Evolutionary conservation across 2,888 invertebrate genomes (phyloP).

Genomic region (Nomada goodeniana): DNA sequence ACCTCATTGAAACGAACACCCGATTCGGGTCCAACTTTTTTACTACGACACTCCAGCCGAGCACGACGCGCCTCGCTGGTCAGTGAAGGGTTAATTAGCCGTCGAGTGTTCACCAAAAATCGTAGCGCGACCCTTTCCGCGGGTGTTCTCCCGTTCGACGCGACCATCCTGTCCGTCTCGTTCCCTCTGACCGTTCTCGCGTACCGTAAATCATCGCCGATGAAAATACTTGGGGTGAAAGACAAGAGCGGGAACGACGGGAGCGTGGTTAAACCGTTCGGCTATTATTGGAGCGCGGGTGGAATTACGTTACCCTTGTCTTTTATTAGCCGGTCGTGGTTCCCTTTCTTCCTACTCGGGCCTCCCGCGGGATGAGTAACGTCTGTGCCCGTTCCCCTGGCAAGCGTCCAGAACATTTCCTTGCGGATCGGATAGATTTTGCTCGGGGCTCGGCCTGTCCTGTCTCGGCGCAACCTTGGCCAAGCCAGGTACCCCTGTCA

Average conservation of each 20-base stretch:
- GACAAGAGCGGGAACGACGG: constrained; percentile 61
- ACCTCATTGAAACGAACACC: no score
- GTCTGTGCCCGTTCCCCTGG: constrained; percentile 58
- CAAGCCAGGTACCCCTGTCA: constrained; percentile 71
- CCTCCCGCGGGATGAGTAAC: constrained; percentile 68
- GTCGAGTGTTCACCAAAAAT: no score
- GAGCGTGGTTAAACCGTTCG: constrained; percentile 66
- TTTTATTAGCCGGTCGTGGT: constrained; percentile 70
- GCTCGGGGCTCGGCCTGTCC: constrained; percentile 45
- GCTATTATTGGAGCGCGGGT: constrained; percentile 75
- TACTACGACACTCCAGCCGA: no score
- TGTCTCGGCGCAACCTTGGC: constrained; percentile 71
- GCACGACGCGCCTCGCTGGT: no score
- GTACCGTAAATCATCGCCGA: constrained; percentile 54
- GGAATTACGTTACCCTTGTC: constrained; percentile 74
- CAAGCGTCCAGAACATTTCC: constrained; percentile 56
- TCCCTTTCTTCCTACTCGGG: constrained; percentile 61
- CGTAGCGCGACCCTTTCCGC: no score
- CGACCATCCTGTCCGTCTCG: neutral
- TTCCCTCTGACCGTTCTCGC: neutral
- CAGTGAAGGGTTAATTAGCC: no score
- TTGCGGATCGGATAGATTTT: constrained; percentile 61
- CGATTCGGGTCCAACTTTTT: no score
- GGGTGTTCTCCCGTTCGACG: neutral
- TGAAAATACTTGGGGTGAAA: constrained; percentile 60